These are phyloP conservation scores for Siderastrea siderea DNA, from an alignment of 92 coral and sea anemone genomes.

Conservation along the genomic window DNA sequence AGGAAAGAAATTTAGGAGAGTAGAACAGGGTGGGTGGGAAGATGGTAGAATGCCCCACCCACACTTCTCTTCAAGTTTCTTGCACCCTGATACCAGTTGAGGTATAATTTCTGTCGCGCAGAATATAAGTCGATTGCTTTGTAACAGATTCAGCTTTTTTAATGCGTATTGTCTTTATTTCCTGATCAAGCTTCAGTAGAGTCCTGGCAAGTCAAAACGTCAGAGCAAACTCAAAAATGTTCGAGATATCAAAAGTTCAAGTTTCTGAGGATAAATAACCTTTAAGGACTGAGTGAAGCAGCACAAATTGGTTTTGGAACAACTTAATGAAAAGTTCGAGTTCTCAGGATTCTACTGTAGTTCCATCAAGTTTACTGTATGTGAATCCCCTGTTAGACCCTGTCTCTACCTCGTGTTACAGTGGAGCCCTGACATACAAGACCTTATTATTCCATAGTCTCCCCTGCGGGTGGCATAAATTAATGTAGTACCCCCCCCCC, in stretches of 20 bases:
- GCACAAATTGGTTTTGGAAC: too few relatives aligned
- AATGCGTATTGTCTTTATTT: background rate
- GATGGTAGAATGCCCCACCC: background rate
- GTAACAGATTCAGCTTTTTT: background rate
- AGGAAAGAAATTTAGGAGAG: background rate
- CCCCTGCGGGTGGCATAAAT: too few relatives aligned
- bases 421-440: too few relatives aligned
- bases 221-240: too few relatives aligned
- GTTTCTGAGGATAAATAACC: too few relatives aligned
- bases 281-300: too few relatives aligned
- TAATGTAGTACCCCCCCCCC: too few relatives aligned
- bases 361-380: background rate
- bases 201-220: too few relatives aligned
- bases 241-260: too few relatives aligned
- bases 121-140: background rate
- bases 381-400: background rate
- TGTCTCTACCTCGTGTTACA: background rate
- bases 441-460: too few relatives aligned
- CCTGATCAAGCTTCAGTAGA: background rate
- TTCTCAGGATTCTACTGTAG: too few relatives aligned
- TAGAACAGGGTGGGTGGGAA: background rate
- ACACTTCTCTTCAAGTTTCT: background rate
- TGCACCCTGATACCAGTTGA: constrained; percentile 5
- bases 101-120: background rate
- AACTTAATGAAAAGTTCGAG: too few relatives aligned